Percentiles rank a stretch among this genome's conserved stretches.
phyloP scores from a whole-genome alignment of 1,140 invertebrate genomes.

The Aleiodes sp. region DNA sequence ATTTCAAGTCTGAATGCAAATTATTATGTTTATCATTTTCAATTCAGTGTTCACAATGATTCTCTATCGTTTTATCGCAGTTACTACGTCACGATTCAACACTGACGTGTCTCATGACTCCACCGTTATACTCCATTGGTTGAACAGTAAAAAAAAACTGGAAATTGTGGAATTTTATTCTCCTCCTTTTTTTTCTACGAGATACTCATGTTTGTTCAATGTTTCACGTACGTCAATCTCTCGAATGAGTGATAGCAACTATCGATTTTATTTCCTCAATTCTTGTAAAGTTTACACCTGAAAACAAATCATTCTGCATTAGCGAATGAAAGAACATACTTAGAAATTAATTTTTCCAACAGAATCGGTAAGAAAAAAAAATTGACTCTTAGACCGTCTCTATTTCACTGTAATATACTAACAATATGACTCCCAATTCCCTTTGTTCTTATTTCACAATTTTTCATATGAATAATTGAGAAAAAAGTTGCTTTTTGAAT shows the following conservation, averaged over 20 bases:
- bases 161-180: not conserved
- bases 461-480: no score
- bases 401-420: no score
- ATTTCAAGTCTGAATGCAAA: no score
- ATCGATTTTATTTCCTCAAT: not conserved
- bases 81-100: no score
- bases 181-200: not conserved
- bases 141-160: not conserved
- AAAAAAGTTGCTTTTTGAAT: no score
- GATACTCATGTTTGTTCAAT: constrained; percentile 13
- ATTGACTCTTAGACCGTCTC: no score
- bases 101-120: not conserved
- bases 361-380: no score
- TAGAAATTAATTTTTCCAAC: not conserved
- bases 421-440: no score
- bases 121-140: not conserved
- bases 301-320: not conserved
- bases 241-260: not conserved
- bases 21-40: no score
- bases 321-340: not conserved
- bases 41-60: no score
- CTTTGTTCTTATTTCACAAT: no score
- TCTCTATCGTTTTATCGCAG: no score
- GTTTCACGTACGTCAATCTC: not conserved
- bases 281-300: not conserved